phyloP scores from a whole-genome alignment of 2,797 vertebrate species.

The Hypotaenidia philippensis region DNA sequence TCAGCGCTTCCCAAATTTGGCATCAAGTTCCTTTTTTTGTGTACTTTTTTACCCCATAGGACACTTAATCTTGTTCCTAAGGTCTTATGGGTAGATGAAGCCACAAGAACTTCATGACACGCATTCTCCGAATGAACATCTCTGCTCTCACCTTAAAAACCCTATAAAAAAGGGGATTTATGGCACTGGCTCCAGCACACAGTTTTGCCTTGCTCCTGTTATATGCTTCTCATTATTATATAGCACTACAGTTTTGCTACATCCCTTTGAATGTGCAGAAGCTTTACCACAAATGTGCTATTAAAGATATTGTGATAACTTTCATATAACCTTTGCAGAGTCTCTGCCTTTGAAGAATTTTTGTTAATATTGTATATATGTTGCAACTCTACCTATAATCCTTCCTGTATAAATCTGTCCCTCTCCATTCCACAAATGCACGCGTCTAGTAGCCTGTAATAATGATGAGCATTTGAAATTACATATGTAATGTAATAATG shows the following conservation, averaged over 20 bases:
- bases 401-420: neutral
- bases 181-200: neutral
- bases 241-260: neutral
- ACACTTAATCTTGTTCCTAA: conserved; percentile 18
- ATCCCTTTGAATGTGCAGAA: neutral
- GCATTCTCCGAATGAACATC: neutral
- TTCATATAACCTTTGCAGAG: neutral
- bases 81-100: neutral
- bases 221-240: neutral
- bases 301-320: neutral
- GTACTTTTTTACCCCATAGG: neutral
- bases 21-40: neutral
- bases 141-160: neutral
- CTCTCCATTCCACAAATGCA: neutral
- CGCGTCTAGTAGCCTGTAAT: neutral
- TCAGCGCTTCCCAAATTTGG: neutral
- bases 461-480: neutral
- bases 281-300: neutral
- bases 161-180: neutral
- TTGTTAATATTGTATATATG: neutral
- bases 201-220: neutral
- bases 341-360: neutral
- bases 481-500: neutral
- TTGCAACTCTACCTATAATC: neutral
- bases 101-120: neutral